Evolutionary conservation across 2,113 vertebrate genomes (phyloP), one percentile per base, ranked within the genome.

Genomic region (Elachura formosa): DNA sequence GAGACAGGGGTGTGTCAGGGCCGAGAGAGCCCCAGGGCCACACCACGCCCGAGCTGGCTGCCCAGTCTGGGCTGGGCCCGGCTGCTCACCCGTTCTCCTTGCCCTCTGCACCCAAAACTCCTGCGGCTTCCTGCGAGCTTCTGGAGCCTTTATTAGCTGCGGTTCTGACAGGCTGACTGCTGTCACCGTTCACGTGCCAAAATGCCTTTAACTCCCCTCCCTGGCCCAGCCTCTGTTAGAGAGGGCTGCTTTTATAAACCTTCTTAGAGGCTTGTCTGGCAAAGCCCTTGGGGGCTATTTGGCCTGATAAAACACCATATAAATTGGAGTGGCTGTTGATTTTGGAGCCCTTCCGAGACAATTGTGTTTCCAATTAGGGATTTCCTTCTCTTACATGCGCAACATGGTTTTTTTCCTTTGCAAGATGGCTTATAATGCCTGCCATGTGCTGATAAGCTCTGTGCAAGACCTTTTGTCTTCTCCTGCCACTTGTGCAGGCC

Each of bases 241-340:
- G 46, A 91, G 51, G 91, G 89, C 82, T 89, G 15, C 24, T 55
- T 96, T 91, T 88, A 87, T 93, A 85, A 91, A 36, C 89, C 82
- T 87, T 83, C 82, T 90, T 96, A 93, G 73, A 90, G 59, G 55
- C 63, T 93, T 67, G 26, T 95, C 84, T 89, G 59, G 40, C 69
- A 93, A 91, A 87, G 63, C 93, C 78, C 85, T 40, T 55, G 87
- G 91, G 93, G 79, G 63, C 78, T 89, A 63, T 96, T 94, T 95
- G 94, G 55, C 84, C 87, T 94, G 91, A 93, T 91, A 93, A 95
- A 95, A 94, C 78, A 96, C 67, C 55, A 41, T 55, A 86, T 93
- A 90, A 96, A 93, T 96, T 93, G 61, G 89, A 95, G 87, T 85
- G 87, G 67, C 93, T 97, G 93, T 95, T 96, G 94, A 87, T 91